Evolutionary conservation across 2,797 vertebrate genomes (phyloP), one percentile per base, ranked within the genome.

Genomic region (Tauraco hartlaubi): DNA sequence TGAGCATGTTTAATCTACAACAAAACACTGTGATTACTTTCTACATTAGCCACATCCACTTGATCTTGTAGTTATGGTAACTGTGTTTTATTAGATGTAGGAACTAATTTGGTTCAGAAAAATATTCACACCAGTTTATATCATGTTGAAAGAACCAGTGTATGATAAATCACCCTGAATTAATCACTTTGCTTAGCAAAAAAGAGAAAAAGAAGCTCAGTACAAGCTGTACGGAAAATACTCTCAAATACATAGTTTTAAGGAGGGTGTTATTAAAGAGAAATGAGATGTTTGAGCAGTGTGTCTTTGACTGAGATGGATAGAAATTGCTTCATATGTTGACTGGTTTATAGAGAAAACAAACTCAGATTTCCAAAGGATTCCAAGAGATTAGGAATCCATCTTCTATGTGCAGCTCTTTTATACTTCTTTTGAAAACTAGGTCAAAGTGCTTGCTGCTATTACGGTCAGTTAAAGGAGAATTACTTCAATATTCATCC

Each of bases 11-110:
- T 51, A 37, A 79, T 78, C 22, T 43, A 52, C 68, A 66, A 15
- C 31, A 72, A 81, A 81, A 18, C 58, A 56, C 22, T 9, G 8
- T 80, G 73, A 81, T 69, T 81, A 35, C 16, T 64, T 51, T 62
- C 66, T 72, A 43, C n/a, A 43, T 84, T 69, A 81, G 46, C 29
- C 58, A 33, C 41, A 88, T 52, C 54, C 31, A 63, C 59, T 92
- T 88, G 51, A 88, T 90, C 54, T 41, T 56, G 54, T 85, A 86
- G 86, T 90, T 90, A 92, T 58, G 69, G 73, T 93, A 93, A 90
- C 41, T 6, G 31, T 62, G 44, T 78, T 81, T 78, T 87, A 75
- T 73, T 85, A 81, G 94, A 79, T 37, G 28, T 68, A 59, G 55
- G 43, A 86, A 82, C 3, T 58, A 64, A 84, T 81, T 66, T 69